Evolutionary conservation across 1,140 invertebrate species (phyloP), one percentile per base, ranked within the genome.

Genomic region (Meloidogyne exigua): DNA sequence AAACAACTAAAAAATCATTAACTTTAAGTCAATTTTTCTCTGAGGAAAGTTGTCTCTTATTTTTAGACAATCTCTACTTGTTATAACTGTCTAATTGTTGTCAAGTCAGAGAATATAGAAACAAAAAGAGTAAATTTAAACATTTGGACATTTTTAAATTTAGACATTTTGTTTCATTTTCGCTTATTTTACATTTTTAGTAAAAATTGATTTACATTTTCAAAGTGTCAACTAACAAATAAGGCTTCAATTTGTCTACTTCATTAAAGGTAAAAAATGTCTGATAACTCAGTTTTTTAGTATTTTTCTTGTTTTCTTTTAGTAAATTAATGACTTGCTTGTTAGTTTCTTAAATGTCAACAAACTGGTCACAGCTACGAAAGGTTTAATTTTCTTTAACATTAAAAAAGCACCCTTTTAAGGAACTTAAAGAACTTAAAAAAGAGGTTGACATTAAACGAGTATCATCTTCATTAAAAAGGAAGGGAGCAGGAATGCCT

Each of bases 371-470:
- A 1, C 26, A 25, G 36, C 18, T 71, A 1, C 3, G 69, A 71
- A 71, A 71, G 39, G 69, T 71, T 44, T 68, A 25, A 18, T n/a
- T 32, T 42, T 68, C 18, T 21, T 10, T 15, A 42, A 42, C 7
- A 10, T 39, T 23, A n/a, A 10, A 39, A 7, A 67, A 7, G 23
- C 0, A 18, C 5, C 4, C 1, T 28, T 36, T 71, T 71, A 49
- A 71, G 69, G 69, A 71, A 71, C 28, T 71, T 26, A 71, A 71
- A 26, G 69, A n/a, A 42, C 5, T 62, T n/a, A 62, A 21, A 71
- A 62, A 71, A 13, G 68, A 32, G 49, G 28, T 26, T 26, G 9
- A 10, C 10, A 18, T n/a, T 18, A 71, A 71, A 21, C 36, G n/a
- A 2, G 21, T 21, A 10, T n/a, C 28, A 32, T 32, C 7, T n/a